A percentile compares a stretch with the other conserved stretches of the same genome.
These are phyloP conservation scores for Apogon talboti DNA, from an alignment of 2,797 vertebrate genomes.

Conservation along the genomic window DNA sequence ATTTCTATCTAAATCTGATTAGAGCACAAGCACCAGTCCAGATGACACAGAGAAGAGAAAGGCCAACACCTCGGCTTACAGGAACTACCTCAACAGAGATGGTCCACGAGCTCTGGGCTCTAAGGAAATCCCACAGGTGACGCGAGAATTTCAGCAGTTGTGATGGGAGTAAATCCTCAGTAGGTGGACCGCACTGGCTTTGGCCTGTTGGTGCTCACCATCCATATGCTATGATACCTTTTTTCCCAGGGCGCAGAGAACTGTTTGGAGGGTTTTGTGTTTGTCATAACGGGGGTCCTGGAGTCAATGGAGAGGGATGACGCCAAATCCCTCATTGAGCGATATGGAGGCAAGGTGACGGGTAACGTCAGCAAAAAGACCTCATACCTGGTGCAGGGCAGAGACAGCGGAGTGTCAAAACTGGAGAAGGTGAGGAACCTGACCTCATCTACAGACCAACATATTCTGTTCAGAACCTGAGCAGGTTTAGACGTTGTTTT, in stretches of 20 bases:
- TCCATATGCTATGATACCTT: background rate
- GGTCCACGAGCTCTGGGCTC: constrained; percentile 96
- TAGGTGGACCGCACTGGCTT: background rate
- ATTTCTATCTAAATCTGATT: constrained; percentile 1
- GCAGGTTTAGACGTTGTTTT: too few species aligned
- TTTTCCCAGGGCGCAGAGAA: constrained; percentile 94
- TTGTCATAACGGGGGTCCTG: constrained; percentile 95
- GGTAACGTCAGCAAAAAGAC: constrained; percentile 97
- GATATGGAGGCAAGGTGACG: constrained; percentile 96
- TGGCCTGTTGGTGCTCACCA: background rate
- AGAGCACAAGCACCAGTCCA: constrained; percentile 85
- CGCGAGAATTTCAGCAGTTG: background rate
- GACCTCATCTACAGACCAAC: background rate
- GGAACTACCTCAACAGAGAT: constrained; percentile 95
- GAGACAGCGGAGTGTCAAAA: constrained; percentile 93
- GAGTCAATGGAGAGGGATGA: constrained; percentile 97
- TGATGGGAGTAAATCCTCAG: too few species aligned
- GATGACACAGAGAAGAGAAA: constrained; percentile 94
- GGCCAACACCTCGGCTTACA: constrained; percentile 88
- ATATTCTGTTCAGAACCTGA: too few species aligned
- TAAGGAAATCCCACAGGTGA: constrained; percentile 93
- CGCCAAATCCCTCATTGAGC: constrained; percentile 92
- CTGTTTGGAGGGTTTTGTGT: constrained; percentile 94
- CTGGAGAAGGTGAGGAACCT: constrained; percentile 88
- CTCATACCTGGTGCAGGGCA: constrained; percentile 91